Evolutionary conservation across 2,888 invertebrate species (phyloP).

Genomic region (Petrophora chlorosata): DNA sequence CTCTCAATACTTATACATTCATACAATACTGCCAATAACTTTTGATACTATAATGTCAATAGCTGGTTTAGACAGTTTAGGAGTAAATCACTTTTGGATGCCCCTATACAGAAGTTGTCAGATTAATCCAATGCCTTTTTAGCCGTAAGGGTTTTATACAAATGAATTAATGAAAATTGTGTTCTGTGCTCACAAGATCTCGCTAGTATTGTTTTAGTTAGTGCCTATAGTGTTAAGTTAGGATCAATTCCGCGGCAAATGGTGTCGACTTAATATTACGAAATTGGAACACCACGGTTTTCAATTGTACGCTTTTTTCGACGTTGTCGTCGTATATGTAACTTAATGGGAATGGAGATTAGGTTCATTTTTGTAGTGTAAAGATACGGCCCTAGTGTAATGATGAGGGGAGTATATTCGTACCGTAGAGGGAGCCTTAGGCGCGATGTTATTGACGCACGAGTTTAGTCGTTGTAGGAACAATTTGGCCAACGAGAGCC

Average conservation of each 20-base stretch:
- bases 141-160: conserved; percentile 70
- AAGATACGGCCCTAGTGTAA: conserved; percentile 45
- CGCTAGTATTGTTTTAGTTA: conserved; percentile 81
- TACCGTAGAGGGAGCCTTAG: conserved; percentile 51
- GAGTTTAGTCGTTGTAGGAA: conserved; percentile 23
- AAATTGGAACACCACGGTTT: conserved; percentile 50
- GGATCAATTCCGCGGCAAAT: conserved; percentile 62
- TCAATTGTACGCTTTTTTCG: conserved; percentile 53
- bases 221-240: conserved; percentile 79
- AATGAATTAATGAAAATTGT: conserved; percentile 59
- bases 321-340: conserved; percentile 30
- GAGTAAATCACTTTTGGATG: conserved; percentile 61
- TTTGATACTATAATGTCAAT: conserved; percentile 16
- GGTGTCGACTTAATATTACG: conserved; percentile 47
- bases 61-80: conserved; percentile 42
- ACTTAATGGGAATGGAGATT: conserved; percentile 44
- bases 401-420: conserved; percentile 45
- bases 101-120: conserved; percentile 69
- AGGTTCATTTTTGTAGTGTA: conserved; percentile 57
- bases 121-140: conserved; percentile 67
- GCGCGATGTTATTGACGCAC: conserved; percentile 30
- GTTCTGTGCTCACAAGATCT: conserved; percentile 83
- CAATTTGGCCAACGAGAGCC: conserved; percentile 15
- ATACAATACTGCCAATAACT: conserved; percentile 13
- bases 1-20: conserved; percentile 4